Conservation (phyloP, 2,113 vertebrate genomes). For the Cinclus cinclus region DNA sequence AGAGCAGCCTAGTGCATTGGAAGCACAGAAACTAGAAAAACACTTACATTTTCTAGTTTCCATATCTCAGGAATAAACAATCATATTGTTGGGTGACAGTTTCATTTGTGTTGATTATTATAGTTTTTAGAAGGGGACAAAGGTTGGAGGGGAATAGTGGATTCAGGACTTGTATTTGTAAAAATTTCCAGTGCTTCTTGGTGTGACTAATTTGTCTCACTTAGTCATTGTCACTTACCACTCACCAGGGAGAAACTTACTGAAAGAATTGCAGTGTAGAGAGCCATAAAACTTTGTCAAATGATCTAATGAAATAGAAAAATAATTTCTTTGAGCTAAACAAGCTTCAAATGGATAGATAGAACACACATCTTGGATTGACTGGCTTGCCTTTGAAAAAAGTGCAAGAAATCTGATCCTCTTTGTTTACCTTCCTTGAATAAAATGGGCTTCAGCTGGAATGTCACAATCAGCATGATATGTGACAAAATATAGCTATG, state of each 20-base stretch:
- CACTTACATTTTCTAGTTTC: not conserved
- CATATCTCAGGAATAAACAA: not conserved
- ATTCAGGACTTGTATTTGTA: not conserved
- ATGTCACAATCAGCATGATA: not conserved
- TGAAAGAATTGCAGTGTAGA: not conserved
- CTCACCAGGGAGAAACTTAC: not conserved
- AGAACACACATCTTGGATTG: accelerated
- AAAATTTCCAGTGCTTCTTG: not conserved
- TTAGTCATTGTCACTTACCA: not conserved
- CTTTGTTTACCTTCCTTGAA: not conserved
- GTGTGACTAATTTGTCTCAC: not conserved
- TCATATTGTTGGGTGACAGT: not conserved
- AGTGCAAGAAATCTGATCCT: not conserved
- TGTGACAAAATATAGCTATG: not conserved
- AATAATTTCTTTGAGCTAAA: not conserved
- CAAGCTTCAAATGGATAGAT: not conserved
- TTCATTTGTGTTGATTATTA: not conserved
- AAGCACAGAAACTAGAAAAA: not conserved
- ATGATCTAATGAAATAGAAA: not conserved
- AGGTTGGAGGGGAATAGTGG: not conserved
- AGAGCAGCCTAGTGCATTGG: not conserved
- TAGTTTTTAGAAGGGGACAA: not conserved
- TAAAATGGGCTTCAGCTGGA: not conserved
- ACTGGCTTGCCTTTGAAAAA: not conserved
- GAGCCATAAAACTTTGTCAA: not conserved